These are phyloP conservation scores for Muscicapa comitata DNA, from an alignment of 2,797 vertebrate species.

Conservation along the genomic window DNA sequence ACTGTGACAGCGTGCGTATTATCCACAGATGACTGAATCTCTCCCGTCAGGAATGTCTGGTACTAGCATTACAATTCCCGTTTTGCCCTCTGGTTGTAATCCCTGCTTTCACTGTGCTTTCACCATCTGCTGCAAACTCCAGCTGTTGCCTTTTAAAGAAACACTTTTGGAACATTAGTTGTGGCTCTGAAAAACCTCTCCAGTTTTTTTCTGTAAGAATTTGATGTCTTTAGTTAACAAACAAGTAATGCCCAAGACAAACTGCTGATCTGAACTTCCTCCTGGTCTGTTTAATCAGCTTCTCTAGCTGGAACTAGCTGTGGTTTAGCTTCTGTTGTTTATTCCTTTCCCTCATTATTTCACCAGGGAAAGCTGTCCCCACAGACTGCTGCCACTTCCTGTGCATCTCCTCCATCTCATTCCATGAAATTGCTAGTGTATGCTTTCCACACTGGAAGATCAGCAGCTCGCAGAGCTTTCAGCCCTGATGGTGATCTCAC, in stretches of 20 bases:
- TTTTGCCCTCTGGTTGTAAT: slow-evolving; percentile 10
- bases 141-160: background rate
- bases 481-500: background rate
- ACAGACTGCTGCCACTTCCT: background rate
- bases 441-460: background rate
- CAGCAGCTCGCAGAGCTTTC: background rate
- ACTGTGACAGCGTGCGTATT: background rate
- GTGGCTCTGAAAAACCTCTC: background rate
- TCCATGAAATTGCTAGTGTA: background rate
- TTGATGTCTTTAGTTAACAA: background rate
- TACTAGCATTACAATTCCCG: background rate
- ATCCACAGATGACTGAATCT: background rate
- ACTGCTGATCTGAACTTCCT: background rate
- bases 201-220: background rate
- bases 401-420: background rate
- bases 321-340: slow-evolving; percentile 29
- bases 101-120: background rate
- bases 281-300: background rate
- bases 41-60: background rate
- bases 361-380: background rate
- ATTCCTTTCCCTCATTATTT: background rate
- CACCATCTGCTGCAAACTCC: slow-evolving; percentile 5
- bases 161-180: background rate
- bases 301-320: background rate
- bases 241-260: background rate